Percentiles rank a stretch among this genome's conserved stretches.
These are phyloP conservation scores for Cettia cetti DNA, from an alignment of 2,113 vertebrate genomes.

Conservation along the genomic window DNA sequence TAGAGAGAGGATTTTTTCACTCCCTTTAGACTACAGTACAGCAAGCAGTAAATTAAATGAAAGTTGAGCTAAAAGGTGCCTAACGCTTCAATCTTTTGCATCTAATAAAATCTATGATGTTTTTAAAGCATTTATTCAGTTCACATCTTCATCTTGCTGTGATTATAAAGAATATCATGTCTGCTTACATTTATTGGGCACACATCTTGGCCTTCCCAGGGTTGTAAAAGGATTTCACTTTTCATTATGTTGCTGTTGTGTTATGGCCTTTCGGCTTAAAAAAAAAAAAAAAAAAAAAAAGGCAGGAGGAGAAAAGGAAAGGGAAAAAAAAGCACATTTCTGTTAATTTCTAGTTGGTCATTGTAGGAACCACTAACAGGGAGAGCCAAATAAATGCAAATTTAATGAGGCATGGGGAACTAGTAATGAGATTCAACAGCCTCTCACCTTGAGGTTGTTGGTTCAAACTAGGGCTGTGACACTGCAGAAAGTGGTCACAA, in stretches of 20 bases:
- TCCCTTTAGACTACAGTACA: slow-evolving; percentile 70
- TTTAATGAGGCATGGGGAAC: slow-evolving; percentile 15
- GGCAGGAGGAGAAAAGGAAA: background rate
- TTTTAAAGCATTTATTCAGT: slow-evolving; percentile 63
- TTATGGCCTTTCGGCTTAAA: background rate
- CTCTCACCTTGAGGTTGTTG: slow-evolving; percentile 19
- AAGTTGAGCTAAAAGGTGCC: slow-evolving; percentile 73
- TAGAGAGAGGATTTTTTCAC: slow-evolving; percentile 76
- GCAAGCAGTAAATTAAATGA: slow-evolving; percentile 73
- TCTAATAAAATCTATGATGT: slow-evolving; percentile 66
- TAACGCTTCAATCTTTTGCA: slow-evolving; percentile 62
- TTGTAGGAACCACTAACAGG: background rate
- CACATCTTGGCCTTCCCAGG: slow-evolving; percentile 43
- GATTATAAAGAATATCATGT: slow-evolving; percentile 65
- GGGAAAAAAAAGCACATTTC: background rate
- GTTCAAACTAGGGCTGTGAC: background rate
- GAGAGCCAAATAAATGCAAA: slow-evolving; percentile 43
- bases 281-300: background rate
- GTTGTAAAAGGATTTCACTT: slow-evolving; percentile 59
- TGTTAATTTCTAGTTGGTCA: background rate
- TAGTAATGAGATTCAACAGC: background rate
- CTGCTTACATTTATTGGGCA: slow-evolving; percentile 60
- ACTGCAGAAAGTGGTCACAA: background rate
- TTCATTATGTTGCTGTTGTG: slow-evolving; percentile 52
- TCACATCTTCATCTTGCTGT: slow-evolving; percentile 66